Base-by-base conservation (phyloP, 2,113 vertebrate genomes). In the Psophia crepitans region DNA sequence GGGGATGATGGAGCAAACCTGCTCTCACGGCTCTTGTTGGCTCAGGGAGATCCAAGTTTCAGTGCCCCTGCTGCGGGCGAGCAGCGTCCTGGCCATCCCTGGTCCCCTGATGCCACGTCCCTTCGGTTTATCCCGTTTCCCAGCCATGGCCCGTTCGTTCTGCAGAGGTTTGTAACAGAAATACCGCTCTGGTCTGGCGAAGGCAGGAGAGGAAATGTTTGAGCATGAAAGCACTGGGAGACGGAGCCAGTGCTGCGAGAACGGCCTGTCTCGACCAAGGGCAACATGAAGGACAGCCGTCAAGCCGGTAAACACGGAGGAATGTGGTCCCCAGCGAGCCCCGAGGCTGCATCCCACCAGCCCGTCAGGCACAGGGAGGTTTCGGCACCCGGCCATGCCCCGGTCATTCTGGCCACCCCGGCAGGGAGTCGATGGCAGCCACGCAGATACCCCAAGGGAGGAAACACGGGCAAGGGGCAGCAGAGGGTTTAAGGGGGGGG, bases 191-290 rank as follows among this genome's bases (percentile, higher is more conserved):
- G 87, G 71, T 39, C 66, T 73, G 95, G 95, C 66, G 1, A 63
- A 73, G 66, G 63, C 33, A 89, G 49, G 68, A 60, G 12, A 96
- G 91, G 91, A 95, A 90, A 95, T 83, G 91, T 71, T 26, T 60
- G 86, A 85, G 91, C 0, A 0, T 57, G 65, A 83, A 73, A 87
- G 78, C 61, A 58, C 6, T 0, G 0, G 44, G 65, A 93, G 70
- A 26, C 37, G 43, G 65, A 89, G 88, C 88, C 93, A 93, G 91
- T 51, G 58, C 41, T 58, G 89, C 1, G 0, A 56, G 82, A 82
- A 79, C 0, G 4, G 69, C 70, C 12, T 18, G 39, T 65, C 70
- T 80, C 2, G 2, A 92, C 37, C 37, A 37, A n/a, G 65, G 58
- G 44, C 60, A 89, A 66, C 39, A 11, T 0, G 2, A 54, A 33